A percentile compares a stretch with the other conserved stretches of the same genome.
Evolutionary conservation across 2,797 vertebrate genomes (phyloP).

Genomic region (Serranus cabrilla): DNA sequence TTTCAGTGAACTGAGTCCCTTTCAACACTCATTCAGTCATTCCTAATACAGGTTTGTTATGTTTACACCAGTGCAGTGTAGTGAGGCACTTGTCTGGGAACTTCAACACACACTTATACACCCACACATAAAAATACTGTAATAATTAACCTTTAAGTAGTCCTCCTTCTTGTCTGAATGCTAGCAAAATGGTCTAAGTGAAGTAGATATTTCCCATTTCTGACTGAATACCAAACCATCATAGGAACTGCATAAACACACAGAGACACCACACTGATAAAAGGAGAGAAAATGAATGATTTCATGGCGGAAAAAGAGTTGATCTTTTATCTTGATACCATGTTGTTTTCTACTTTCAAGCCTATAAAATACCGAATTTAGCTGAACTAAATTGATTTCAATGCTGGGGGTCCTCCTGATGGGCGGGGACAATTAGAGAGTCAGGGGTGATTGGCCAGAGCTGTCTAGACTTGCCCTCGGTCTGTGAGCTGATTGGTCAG

Average conservation of each 20-base stretch:
- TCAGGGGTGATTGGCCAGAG: conserved; percentile 71
- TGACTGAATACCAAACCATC: not conserved
- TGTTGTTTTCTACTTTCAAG: not conserved
- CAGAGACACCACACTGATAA: not conserved
- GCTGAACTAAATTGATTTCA: conserved; percentile 32
- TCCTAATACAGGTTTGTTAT: not conserved
- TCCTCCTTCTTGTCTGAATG: not conserved
- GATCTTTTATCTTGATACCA: not conserved
- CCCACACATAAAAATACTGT: not conserved
- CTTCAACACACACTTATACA: not conserved
- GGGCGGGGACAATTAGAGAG: conserved; percentile 48
- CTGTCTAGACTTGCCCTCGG: conserved; percentile 43
- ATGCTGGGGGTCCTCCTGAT: conserved; percentile 37
- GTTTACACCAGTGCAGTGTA: not conserved
- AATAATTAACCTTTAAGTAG: not conserved
- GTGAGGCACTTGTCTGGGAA: not conserved
- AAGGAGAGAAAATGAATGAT: not conserved
- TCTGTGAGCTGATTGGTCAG: conserved; percentile 72
- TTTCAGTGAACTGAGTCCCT: not conserved
- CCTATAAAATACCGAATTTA: conserved; percentile 23
- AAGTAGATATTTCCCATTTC: not conserved
- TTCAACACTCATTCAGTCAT: too few relatives aligned
- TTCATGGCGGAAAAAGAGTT: not conserved
- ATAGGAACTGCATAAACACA: not conserved
- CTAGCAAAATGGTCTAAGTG: not conserved